These are phyloP conservation scores for Xenotilapia flavipinnis DNA, from an alignment of 2,113 vertebrate species.

Conservation along the genomic window DNA sequence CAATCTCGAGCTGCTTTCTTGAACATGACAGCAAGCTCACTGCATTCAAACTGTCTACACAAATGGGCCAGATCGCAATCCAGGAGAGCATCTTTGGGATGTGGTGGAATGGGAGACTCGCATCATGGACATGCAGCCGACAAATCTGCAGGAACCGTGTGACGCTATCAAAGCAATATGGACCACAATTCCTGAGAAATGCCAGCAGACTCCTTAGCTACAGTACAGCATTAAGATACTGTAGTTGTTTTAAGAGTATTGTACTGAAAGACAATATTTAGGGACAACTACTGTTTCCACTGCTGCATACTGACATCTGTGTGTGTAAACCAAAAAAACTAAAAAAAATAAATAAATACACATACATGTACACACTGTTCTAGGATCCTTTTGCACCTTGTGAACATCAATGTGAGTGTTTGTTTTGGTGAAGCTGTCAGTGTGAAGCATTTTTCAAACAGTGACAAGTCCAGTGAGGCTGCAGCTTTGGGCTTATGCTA, in stretches of 20 bases:
- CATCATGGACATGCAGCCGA: neutral
- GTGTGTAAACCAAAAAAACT: neutral
- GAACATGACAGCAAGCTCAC: neutral
- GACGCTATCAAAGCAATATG: neutral
- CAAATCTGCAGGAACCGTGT: neutral
- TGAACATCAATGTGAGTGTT: neutral
- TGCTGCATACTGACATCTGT: neutral
- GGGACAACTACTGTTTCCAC: neutral
- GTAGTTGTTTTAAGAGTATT: neutral
- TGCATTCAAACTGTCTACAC: neutral
- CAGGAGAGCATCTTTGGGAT: neutral
- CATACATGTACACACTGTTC: neutral
- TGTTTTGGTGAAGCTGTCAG: neutral
- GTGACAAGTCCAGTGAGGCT: neutral
- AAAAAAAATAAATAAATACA: neutral
- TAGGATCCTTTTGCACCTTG: fast-evolving
- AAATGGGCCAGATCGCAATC: neutral
- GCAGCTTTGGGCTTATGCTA: neutral
- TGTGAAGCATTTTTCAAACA: neutral
- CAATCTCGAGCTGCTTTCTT: neutral
- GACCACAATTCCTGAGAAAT: neutral
- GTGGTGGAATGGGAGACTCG: fast-evolving
- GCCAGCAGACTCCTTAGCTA: neutral
- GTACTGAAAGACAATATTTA: neutral
- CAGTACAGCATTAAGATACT: neutral